Evolutionary conservation across 2,113 vertebrate species (phyloP), one percentile per base, ranked within the genome.

Genomic region (Hippocampus comes): DNA sequence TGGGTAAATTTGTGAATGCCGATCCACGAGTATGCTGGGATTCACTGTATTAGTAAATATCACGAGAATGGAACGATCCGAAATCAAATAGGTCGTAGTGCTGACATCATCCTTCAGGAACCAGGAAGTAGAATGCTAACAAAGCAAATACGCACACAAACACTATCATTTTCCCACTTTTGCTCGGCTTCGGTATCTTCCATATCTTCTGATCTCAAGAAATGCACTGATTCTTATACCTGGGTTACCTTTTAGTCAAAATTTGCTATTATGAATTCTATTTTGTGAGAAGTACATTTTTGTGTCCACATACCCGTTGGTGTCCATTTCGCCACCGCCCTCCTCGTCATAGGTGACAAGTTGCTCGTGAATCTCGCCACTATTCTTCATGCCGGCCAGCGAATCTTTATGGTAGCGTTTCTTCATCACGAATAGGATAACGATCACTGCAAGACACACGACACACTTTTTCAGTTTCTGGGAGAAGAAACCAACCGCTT

Each of bases 261-360:
- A 27, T 59, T 59, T 59, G 23, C 56, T 4, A 1, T 25, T 2
- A 59, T 7, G 57, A 57, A 57, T 27, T 57, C 10, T 14, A 57
- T 25, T 57, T 57, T 25, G 14, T 5, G 15, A 18, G 5, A 34
- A 4, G 8, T 6, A 57, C 11, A 1, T 42, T 61, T 73, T 43
- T 25, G 60, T 0, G 21, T 79, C 25, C 15, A 68, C 79, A 2
- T 80, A 91, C 89, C 88, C 95, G 42, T 94, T 97, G 56, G 97
- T 99, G 88, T 99, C 97, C 97, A 98, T 99, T 90, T 99, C 97
- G 0, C 97, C 97, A 0, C 97, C 97, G 0, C 97, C 97, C 86
- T 99, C 97, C 82, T 99, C 97, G 0, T 99, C 96, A 0, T 99
- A 99, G 4, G 92, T 95, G 72, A 99, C 96, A 72, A 99, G 92